Conservation (phyloP, 1,140 invertebrate genomes). For the Homalodisca vitripennis region DNA sequence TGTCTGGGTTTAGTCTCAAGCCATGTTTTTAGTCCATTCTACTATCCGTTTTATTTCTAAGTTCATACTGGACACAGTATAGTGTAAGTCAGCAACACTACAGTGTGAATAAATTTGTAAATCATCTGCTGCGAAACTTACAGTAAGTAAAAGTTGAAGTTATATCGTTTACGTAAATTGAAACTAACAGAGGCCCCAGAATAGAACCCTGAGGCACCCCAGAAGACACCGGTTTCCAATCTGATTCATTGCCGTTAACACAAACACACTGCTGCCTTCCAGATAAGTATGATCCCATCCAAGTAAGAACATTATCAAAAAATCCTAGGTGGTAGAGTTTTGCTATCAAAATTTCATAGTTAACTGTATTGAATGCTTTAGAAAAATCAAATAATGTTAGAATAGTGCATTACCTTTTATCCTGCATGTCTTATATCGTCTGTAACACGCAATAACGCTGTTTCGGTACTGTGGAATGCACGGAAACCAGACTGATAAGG, state of each 20-base stretch:
- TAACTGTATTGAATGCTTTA: slow-evolving; percentile 14
- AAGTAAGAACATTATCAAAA: background rate
- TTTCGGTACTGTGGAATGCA: slow-evolving; percentile 1
- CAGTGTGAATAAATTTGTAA: background rate
- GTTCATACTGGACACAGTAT: background rate
- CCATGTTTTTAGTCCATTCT: background rate
- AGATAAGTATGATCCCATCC: background rate
- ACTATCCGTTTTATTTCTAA: background rate
- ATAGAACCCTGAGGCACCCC: slow-evolving; percentile 22
- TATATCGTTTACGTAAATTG: slow-evolving; percentile 15
- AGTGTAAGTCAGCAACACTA: background rate
- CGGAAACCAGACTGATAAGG: slow-evolving; percentile 18
- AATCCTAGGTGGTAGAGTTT: slow-evolving; percentile 17
- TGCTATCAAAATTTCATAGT: background rate
- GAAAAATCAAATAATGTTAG: slow-evolving; percentile 22
- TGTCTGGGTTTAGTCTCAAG: background rate
- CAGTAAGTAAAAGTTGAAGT: background rate
- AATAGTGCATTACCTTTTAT: slow-evolving; percentile 18
- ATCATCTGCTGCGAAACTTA: background rate
- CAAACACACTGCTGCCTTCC: slow-evolving; percentile 13
- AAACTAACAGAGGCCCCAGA: slow-evolving; percentile 2
- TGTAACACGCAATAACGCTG: background rate
- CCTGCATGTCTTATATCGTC: slow-evolving; percentile 1
- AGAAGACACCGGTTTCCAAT: background rate
- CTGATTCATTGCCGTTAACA: background rate